Evolutionary conservation across 2,113 vertebrate species (phyloP).

Genomic region (Paramisgurnus dabryanus): DNA sequence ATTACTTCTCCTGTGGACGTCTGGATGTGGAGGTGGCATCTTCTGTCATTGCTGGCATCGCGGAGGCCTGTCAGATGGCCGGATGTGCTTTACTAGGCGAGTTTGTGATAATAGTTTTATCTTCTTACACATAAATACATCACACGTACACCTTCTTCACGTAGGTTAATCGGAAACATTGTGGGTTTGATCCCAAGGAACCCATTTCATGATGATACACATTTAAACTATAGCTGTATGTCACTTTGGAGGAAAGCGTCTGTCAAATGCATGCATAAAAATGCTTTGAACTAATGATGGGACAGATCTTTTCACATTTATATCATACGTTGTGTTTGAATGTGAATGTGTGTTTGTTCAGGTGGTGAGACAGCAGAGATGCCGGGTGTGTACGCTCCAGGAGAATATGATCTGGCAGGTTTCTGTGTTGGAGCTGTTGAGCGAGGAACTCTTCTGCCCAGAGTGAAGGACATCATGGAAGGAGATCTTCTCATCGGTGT

Average conservation of each 20-base stretch:
- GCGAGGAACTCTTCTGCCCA: constrained; percentile 81
- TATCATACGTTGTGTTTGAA: too few relatives aligned
- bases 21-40: constrained; percentile 83
- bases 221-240: too few relatives aligned
- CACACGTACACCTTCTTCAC: too few relatives aligned
- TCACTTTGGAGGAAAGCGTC: neutral
- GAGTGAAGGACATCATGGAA: constrained; percentile 76
- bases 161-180: too few relatives aligned
- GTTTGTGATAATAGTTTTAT: constrained; percentile 24
- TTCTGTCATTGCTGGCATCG: constrained; percentile 82
- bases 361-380: constrained; percentile 97
- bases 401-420: constrained; percentile 92
- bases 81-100: constrained; percentile 92
- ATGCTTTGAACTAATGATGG: too few relatives aligned
- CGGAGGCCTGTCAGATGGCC: constrained; percentile 82
- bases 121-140: too few relatives aligned
- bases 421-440: constrained; percentile 93
- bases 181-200: too few relatives aligned
- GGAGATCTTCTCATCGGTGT: constrained; percentile 87
- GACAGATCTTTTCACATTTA: too few relatives aligned
- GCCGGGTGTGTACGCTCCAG: constrained; percentile 86
- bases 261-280: neutral
- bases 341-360: too few relatives aligned
- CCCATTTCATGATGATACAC: too few relatives aligned
- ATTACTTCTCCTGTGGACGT: constrained; percentile 94